phyloP scores from a whole-genome alignment of 2,113 vertebrate species.

The Scatophagus argus region DNA sequence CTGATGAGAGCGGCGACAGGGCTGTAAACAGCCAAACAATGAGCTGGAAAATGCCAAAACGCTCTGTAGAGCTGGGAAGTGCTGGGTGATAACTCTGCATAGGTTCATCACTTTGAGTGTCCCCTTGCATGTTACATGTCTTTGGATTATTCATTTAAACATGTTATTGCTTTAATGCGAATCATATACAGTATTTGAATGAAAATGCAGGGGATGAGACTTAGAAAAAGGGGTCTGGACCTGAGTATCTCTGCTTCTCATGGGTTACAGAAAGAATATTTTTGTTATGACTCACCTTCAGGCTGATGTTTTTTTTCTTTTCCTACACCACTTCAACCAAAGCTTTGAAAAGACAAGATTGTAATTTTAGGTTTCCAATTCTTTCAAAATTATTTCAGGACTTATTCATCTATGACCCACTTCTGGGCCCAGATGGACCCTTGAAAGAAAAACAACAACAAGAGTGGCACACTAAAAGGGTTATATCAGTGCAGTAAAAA shows the following conservation, averaged over 20 bases:
- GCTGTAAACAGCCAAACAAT: neutral
- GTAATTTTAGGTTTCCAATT: conserved; percentile 24
- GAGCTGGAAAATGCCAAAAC: neutral
- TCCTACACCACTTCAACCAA: conserved; percentile 6
- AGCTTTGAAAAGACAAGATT: neutral
- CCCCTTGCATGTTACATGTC: neutral
- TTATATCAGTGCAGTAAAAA: conserved; percentile 39
- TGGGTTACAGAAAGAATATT: neutral
- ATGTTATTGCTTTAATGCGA: neutral
- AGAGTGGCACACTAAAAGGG: neutral
- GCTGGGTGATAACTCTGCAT: neutral
- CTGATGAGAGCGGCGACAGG: neutral
- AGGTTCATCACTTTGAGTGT: neutral
- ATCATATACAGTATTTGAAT: neutral
- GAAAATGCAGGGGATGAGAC: neutral
- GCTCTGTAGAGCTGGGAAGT: neutral
- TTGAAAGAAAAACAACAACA: conserved; percentile 11
- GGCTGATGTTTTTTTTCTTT: neutral
- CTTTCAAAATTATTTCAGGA: conserved; percentile 29
- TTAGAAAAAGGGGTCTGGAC: neutral
- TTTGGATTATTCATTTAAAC: neutral
- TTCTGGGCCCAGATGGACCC: conserved; percentile 8
- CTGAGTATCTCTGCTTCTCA: neutral
- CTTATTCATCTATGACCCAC: conserved; percentile 7
- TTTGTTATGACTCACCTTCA: conserved; percentile 42